These are phyloP conservation scores for Actinia equina DNA, from an alignment of 64 coral and sea anemone genomes.

Conservation along the genomic window DNA sequence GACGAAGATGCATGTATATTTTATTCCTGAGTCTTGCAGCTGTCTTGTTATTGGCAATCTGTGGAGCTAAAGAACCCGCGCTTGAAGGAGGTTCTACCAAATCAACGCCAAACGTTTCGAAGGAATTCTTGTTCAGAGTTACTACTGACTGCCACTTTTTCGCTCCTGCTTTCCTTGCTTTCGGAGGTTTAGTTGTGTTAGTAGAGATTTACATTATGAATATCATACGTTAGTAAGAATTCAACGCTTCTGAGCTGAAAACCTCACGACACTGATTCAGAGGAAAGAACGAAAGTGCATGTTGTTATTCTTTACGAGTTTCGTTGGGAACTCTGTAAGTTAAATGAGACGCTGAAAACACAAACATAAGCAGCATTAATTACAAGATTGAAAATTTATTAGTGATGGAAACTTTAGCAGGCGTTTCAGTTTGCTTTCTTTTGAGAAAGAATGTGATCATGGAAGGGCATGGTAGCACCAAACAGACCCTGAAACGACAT, in stretches of 20 bases:
- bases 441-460: too few relatives aligned
- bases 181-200: neutral
- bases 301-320: neutral
- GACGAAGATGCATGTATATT: neutral
- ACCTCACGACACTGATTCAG: neutral
- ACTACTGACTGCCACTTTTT: neutral
- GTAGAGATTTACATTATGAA: neutral
- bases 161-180: conserved; percentile 3
- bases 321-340: neutral
- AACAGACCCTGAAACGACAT: too few relatives aligned
- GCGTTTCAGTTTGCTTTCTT: too few relatives aligned
- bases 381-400: too few relatives aligned
- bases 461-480: too few relatives aligned
- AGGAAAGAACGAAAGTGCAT: neutral
- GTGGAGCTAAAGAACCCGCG: neutral
- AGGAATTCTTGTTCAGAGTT: neutral
- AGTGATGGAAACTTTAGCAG: too few relatives aligned
- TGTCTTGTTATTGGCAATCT: neutral
- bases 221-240: neutral
- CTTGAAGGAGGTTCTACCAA: neutral
- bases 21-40: neutral
- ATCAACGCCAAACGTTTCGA: neutral
- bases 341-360: neutral
- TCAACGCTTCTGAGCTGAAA: neutral
- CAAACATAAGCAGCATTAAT: neutral